Percentiles rank a stretch among this genome's conserved stretches.
These are phyloP conservation scores for Macroglossus sobrinus DNA, from an alignment of 2,113 vertebrate species.

Conservation along the genomic window DNA sequence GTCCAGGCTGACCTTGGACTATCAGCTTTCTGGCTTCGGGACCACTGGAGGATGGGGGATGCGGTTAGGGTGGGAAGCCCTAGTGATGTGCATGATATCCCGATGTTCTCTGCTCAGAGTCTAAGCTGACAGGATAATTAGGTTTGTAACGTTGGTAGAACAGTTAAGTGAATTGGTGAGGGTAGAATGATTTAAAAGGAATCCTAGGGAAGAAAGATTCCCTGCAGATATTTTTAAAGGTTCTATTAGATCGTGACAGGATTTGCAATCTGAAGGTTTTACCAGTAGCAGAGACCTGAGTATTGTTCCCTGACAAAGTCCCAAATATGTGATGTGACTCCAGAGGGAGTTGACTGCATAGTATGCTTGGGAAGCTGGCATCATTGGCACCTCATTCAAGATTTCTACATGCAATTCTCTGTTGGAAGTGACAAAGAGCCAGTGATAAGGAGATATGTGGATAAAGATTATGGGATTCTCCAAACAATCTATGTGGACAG, in stretches of 20 bases:
- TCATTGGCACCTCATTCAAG: not conserved
- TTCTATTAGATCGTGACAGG: not conserved
- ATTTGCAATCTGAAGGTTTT: not conserved
- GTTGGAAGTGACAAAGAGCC: not conserved
- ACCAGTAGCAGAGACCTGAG: not conserved
- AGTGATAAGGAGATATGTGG: not conserved
- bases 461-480: not conserved
- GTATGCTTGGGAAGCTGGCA: not conserved
- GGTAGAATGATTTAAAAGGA: not conserved
- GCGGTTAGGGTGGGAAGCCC: not conserved
- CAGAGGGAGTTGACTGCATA: not conserved
- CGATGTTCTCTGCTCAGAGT: not conserved
- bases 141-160: not conserved
- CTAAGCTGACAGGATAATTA: not conserved
- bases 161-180: not conserved
- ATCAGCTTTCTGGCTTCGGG: not conserved
- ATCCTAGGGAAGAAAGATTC: not conserved
- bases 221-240: not conserved
- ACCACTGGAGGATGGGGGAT: no score
- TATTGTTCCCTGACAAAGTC: not conserved
- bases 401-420: not conserved
- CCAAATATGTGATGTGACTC: fast-evolving
- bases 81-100: not conserved
- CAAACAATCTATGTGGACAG: not conserved
- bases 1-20: not conserved